Base-by-base conservation (phyloP, 1,140 invertebrate genomes). In the Heliconius eleuchia region DNA sequence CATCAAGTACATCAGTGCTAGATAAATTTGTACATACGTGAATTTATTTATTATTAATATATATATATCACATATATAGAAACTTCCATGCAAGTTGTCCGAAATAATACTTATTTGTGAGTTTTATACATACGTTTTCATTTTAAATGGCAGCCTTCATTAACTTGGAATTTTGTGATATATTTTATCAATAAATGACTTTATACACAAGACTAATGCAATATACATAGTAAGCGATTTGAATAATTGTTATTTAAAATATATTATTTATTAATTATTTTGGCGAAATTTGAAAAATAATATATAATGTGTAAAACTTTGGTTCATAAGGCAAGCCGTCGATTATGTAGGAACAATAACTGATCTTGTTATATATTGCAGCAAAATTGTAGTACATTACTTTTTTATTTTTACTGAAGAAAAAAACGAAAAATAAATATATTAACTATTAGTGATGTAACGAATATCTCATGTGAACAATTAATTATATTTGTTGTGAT, bases 1-100 rank as follows among this genome's bases (percentile, higher is more conserved):
- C 72, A 78, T 76, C 75, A 81, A 79, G 80, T 77, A 83, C 76
- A 79, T 83, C 78, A 80, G 82, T 83, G 82, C 82, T 81, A 81
- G 76, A 83, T 82, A 82, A 83, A 81, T 85, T 85, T 85, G 84
- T 85, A 85, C 83, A 83, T 77, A 78, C 80, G 84, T 84, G 83
- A 81, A 76, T 79, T 82, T 80, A 79, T 78, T 82, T 30, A 81
- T 81, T 83, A 73, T 80, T 80, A 74, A 77, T 76, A 81, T 82
- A 42, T 39, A 66, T 30, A 66, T 84, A 85, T 85, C 81, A 84
- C 83, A 80, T 85, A 82, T 79, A 77, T 82, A 84, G 80, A 85
- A 78, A 85, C 80, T 82, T 80, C 42, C 78, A 84, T 76, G 78
- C 80, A 39, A 78, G 78, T 80, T 78, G 77, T 81, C 80, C 72